Evolutionary conservation across 2,797 vertebrate species (phyloP).

Genomic region (Apogon talboti): DNA sequence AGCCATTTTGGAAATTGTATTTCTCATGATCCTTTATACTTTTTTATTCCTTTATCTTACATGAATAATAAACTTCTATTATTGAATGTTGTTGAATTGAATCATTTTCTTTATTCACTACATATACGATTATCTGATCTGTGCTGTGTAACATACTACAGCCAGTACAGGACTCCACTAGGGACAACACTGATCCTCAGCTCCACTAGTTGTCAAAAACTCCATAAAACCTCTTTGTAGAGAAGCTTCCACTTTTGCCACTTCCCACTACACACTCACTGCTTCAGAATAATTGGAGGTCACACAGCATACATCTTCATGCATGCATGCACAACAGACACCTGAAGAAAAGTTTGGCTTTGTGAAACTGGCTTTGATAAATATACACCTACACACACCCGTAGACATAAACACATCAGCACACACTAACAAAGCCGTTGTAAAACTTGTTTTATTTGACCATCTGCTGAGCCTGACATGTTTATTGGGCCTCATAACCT

Average conservation of each 20-base stretch:
- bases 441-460: constrained; percentile 67
- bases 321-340: constrained; percentile 52
- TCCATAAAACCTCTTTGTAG: constrained; percentile 1
- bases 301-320: constrained; percentile 35
- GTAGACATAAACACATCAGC: constrained; percentile 61
- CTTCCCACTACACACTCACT: background rate
- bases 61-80: too few species aligned
- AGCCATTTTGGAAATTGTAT: too few species aligned
- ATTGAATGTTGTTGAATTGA: too few species aligned
- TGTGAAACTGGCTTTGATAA: constrained; percentile 30
- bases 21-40: too few species aligned
- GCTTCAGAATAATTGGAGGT: constrained; percentile 30
- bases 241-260: background rate
- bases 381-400: constrained; percentile 33
- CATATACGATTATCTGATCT: too few species aligned
- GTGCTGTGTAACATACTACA: too few species aligned
- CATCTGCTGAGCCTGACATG: constrained; percentile 70
- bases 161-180: too few species aligned
- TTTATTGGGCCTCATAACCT: constrained; percentile 66
- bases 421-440: constrained; percentile 56
- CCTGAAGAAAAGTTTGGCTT: constrained; percentile 33
- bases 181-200: background rate
- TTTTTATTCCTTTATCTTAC: too few species aligned
- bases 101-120: too few species aligned
- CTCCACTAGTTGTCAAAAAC: background rate